Evolutionary conservation across 2,113 vertebrate genomes (phyloP).

Genomic region (Oceanodroma tethys): DNA sequence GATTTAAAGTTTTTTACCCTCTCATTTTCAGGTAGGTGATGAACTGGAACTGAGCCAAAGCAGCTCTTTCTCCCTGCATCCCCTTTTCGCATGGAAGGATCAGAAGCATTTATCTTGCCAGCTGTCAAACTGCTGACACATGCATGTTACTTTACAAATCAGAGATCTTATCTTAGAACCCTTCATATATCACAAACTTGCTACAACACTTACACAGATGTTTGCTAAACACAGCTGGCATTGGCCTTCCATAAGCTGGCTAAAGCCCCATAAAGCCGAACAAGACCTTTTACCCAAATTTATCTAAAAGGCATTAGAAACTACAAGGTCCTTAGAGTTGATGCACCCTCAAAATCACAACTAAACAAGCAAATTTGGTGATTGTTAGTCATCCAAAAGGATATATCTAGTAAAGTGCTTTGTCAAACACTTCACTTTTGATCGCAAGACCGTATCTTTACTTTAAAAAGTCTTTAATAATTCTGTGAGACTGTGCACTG

Average conservation of each 20-base stretch:
- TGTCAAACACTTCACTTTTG: not conserved
- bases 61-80: not conserved
- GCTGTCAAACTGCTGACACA: not conserved
- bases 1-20: not conserved
- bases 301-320: not conserved
- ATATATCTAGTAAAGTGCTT: fast-evolving
- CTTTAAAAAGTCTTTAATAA: not conserved
- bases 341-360: not conserved
- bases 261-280: not conserved
- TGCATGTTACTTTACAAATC: not conserved
- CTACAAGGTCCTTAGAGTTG: not conserved
- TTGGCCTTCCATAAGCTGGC: not conserved
- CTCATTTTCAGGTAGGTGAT: not conserved
- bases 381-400: not conserved
- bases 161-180: not conserved
- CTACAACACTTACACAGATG: not conserved
- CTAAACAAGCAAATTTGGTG: not conserved
- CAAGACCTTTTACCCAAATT: not conserved
- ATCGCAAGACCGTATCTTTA: not conserved
- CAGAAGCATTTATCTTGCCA: not conserved
- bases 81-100: not conserved
- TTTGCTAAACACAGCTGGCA: not conserved
- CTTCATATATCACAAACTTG: not conserved
- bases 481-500: not conserved
- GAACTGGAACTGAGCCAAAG: not conserved